Base-by-base conservation (phyloP, 2,888 invertebrate genomes). In the Patella depressa region DNA sequence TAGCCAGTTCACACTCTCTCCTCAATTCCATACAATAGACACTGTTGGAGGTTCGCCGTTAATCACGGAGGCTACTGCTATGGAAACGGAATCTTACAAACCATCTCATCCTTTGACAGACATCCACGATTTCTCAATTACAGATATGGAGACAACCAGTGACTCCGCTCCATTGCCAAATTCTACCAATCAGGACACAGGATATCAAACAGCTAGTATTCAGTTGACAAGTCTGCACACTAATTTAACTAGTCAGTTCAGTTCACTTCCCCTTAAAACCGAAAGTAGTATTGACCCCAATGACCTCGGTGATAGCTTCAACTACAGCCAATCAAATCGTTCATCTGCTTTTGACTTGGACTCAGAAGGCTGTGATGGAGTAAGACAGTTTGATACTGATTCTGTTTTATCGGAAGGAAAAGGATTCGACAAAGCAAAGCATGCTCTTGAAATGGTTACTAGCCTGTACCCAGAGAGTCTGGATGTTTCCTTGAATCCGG, bases 141-240 rank as follows among this genome's bases (percentile, higher is more conserved):
- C 80, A 24, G 84, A 84, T 73, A 78, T 81, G 77, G 84, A 85
- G 72, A 82, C 79, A n/a, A 81, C 78, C 11, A 78, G 82, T 72
- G 84, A 87, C 69, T 83, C 83, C 12, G 78, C 79, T 57, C 82
- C 77, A 29, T 80, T 79, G 74, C 85, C 83, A 9, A 83, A 83
- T 79, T 81, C 82, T 17, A 83, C 86, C 79, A 87, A 82, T 82
- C 89, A 89, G 78, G 90, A 90, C 78, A 89, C 90, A 53, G 90
- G 90, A 17, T 90, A 90, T 80, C 88, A 89, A 77, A 90, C 89
- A 54, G 85, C 88, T 34, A 89, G 88, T 80, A 81, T 88, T 24
- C 88, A 89, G 79, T 82, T 84, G 70, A 87, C 73, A 15, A 75
- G 72, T 65, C 71, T 83, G 19, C 85, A 86, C 71, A 85, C 85